Conservation (phyloP, 2,797 vertebrate genomes). For the Aphelocoma californica region DNA sequence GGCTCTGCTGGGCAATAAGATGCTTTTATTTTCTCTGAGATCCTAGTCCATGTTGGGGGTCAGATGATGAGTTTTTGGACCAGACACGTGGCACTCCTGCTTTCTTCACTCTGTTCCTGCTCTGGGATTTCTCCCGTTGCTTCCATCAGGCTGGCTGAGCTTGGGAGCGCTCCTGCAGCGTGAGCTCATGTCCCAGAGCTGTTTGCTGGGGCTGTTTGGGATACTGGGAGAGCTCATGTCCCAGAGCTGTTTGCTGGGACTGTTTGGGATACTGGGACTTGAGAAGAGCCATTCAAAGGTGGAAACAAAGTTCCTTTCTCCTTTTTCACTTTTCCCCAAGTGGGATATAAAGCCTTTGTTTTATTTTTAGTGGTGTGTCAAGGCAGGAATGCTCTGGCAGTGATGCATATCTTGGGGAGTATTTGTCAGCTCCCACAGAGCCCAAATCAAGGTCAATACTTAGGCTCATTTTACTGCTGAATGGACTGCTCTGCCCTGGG, state of each 20-base stretch:
- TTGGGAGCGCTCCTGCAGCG: not conserved
- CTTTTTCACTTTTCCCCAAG: not conserved
- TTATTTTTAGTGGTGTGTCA: not conserved
- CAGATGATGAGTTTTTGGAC: not conserved
- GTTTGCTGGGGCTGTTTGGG: not conserved
- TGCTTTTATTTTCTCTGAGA: not conserved
- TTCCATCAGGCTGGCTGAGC: not conserved
- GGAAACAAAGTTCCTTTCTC: not conserved
- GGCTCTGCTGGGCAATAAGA: not conserved
- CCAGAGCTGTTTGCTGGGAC: not conserved
- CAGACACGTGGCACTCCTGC: not conserved
- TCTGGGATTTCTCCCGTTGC: not conserved
- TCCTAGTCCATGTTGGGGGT: not conserved
- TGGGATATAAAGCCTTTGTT: not conserved
- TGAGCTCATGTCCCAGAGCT: not conserved
- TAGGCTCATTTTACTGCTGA: not conserved
- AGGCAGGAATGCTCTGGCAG: not conserved
- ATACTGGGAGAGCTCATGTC: not conserved
- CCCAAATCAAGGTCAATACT: not conserved
- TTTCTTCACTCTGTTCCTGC: not conserved
- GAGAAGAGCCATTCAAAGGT: constrained; percentile 18
- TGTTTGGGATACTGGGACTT: not conserved
- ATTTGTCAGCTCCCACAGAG: not conserved
- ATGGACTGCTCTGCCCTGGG: not conserved
- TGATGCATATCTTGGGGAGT: not conserved